Conservation (phyloP, 2,113 vertebrate genomes). For the Dromiciops gliroides region DNA sequence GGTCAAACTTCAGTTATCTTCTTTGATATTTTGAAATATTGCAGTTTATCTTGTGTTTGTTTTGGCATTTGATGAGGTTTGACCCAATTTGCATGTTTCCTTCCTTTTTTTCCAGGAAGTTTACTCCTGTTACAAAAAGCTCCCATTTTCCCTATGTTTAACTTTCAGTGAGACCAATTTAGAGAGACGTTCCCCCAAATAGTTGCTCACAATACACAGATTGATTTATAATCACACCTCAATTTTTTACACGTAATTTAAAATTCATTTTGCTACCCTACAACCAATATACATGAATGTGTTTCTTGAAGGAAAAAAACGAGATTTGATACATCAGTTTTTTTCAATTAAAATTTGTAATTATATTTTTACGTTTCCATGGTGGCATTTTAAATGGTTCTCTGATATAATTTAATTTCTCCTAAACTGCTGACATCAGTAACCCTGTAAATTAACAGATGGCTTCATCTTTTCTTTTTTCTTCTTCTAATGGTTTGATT, state of each 20-base stretch:
- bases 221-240: conserved; percentile 76
- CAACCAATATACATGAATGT: conserved; percentile 76
- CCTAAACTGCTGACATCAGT: conserved; percentile 80
- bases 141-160: fast-evolving
- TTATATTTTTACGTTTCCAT: conserved; percentile 57
- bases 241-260: conserved; percentile 78
- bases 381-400: conserved; percentile 14
- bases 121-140: not conserved
- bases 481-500: conserved; percentile 78
- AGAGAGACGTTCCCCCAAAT: conserved; percentile 53
- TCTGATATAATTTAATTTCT: conserved; percentile 73
- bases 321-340: conserved; percentile 74
- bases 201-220: conserved; percentile 66
- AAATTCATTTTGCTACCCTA: conserved; percentile 64
- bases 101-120: not conserved
- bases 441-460: conserved; percentile 80
- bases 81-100: not conserved
- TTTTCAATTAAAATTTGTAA: conserved; percentile 75
- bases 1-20: not conserved
- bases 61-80: fast-evolving
- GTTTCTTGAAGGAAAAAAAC: conserved; percentile 68
- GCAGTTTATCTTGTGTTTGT: not conserved
- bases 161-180: fast-evolving
- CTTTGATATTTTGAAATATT: not conserved
- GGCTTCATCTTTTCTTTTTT: conserved; percentile 69